Conservation (phyloP, 2,113 vertebrate species). For the Ibidorhyncha struthersii region DNA sequence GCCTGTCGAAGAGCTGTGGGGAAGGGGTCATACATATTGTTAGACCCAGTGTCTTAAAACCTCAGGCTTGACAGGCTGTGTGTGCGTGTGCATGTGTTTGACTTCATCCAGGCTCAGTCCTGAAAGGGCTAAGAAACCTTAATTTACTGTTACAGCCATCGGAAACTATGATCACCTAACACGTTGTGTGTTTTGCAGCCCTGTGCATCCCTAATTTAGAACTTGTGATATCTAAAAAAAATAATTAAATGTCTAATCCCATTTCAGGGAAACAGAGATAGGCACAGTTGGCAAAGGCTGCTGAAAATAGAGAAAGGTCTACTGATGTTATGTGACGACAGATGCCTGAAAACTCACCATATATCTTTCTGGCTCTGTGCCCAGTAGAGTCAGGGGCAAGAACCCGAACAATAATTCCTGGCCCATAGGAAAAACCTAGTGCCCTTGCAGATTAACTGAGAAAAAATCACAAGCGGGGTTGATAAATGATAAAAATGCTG, state of each 20-base stretch:
- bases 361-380: neutral
- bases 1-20: neutral
- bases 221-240: neutral
- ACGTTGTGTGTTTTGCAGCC: rapidly evolving
- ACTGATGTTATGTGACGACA: neutral
- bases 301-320: neutral
- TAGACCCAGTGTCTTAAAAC: neutral
- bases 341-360: neutral
- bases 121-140: neutral
- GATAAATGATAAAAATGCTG: neutral
- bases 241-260: neutral
- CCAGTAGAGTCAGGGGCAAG: neutral
- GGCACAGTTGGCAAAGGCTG: neutral
- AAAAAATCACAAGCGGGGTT: neutral
- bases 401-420: neutral
- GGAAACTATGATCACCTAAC: neutral
- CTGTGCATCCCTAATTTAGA: neutral
- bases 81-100: neutral
- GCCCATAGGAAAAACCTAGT: neutral
- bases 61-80: neutral
- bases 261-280: neutral
- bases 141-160: neutral
- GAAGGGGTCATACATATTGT: neutral
- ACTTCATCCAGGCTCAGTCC: neutral
- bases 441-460: neutral